Evolutionary conservation across 2,113 vertebrate species (phyloP).

Genomic region (Ceyx cyanopectus): DNA sequence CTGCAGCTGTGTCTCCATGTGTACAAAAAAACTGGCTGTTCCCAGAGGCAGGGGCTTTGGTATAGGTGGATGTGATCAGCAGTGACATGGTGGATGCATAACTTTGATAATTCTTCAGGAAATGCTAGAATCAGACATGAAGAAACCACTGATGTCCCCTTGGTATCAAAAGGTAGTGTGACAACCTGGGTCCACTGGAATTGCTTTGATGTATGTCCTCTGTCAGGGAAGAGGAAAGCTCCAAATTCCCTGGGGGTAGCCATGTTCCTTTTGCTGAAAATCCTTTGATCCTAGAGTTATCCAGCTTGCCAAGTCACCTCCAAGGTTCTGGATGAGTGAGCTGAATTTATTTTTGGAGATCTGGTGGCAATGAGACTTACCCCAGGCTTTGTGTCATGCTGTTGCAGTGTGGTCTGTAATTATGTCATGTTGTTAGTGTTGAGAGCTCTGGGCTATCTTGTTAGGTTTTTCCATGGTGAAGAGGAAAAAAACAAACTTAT

Average conservation of each 20-base stretch:
- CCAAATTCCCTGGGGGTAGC: neutral
- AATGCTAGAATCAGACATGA: neutral
- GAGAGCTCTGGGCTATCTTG: neutral
- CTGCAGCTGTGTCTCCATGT: neutral
- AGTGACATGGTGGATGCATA: fast-evolving
- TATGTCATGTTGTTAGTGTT: neutral
- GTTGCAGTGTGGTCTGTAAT: neutral
- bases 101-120: neutral
- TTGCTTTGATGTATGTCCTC: neutral
- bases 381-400: neutral
- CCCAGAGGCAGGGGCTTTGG: neutral
- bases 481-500: neutral
- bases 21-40: fast-evolving
- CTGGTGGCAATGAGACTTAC: neutral
- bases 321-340: neutral
- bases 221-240: neutral
- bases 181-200: neutral
- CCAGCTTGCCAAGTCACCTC: neutral
- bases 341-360: neutral
- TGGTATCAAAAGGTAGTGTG: neutral
- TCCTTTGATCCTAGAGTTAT: neutral
- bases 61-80: neutral
- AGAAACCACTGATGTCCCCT: neutral
- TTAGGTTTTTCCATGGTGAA: neutral
- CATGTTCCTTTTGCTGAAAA: neutral